A percentile compares a stretch with the other conserved stretches of the same genome.
Evolutionary conservation across 1,140 invertebrate species (phyloP).

Genomic region (Cataglyphis hispanica): DNA sequence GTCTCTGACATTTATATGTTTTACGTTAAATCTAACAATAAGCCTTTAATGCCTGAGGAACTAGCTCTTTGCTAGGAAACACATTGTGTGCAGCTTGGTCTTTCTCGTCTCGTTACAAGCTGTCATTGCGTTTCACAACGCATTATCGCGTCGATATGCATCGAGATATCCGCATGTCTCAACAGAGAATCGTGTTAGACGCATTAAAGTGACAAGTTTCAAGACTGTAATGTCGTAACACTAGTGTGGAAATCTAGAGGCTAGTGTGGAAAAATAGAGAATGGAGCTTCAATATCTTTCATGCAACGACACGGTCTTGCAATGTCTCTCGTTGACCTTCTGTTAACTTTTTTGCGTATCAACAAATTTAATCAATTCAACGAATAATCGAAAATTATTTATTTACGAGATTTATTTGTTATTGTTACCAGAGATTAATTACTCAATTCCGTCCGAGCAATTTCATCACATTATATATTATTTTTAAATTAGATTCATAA

Average conservation of each 20-base stretch:
- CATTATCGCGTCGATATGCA: constrained; percentile 10
- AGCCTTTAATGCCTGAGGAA: neutral
- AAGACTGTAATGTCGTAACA: neutral
- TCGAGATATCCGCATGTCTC: constrained; percentile 3
- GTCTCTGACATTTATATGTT: neutral
- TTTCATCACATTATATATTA: too few species aligned
- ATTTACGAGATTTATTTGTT: constrained; percentile 4
- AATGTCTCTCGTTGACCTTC: neutral
- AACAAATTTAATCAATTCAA: neutral
- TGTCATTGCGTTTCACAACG: constrained; percentile 7
- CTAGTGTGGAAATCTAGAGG: neutral
- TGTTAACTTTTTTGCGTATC: neutral
- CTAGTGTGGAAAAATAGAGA: neutral
- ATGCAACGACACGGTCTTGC: neutral
- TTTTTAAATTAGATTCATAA: too few species aligned
- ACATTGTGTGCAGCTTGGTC: neutral
- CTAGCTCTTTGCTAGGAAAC: neutral
- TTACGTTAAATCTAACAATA: neutral
- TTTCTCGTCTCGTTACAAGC: neutral
- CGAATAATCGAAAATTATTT: neutral
- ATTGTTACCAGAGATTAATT: too few species aligned
- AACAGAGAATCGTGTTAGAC: neutral
- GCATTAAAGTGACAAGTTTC: constrained; percentile 16
- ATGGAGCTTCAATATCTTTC: neutral
- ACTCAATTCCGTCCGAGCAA: too few species aligned